Evolutionary conservation across 2,113 vertebrate genomes (phyloP).

Genomic region (Turnix velox): DNA sequence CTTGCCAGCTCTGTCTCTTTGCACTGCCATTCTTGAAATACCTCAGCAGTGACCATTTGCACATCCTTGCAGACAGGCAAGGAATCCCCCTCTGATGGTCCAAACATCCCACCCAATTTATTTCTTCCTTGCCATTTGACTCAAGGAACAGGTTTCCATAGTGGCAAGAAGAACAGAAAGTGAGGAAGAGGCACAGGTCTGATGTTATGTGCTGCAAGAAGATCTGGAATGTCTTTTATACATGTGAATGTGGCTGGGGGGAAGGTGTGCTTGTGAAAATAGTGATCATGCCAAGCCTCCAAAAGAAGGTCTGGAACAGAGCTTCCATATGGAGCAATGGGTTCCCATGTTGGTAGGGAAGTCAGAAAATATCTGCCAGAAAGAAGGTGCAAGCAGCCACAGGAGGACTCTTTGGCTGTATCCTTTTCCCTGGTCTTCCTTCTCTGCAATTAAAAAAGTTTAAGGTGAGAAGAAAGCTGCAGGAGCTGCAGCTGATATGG

Average conservation of each 20-base stretch:
- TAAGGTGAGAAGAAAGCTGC: background rate
- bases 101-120: rapidly evolving
- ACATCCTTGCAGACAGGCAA: background rate
- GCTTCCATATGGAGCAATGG: background rate
- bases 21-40: background rate
- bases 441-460: background rate
- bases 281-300: background rate
- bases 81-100: background rate
- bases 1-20: background rate
- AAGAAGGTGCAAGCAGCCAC: background rate
- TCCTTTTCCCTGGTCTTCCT: background rate
- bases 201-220: rapidly evolving
- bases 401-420: background rate
- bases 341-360: rapidly evolving
- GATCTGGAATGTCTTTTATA: rapidly evolving
- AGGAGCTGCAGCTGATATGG: background rate
- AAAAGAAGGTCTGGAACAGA: background rate
- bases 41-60: rapidly evolving
- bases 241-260: too few species aligned
- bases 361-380: rapidly evolving
- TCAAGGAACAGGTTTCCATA: background rate
- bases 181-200: rapidly evolving
- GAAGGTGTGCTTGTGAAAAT: background rate
- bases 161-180: background rate
- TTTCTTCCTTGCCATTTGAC: background rate